These are phyloP conservation scores for Drosophila phalerata DNA, from an alignment of 2,888 invertebrate genomes.

Conservation along the genomic window DNA sequence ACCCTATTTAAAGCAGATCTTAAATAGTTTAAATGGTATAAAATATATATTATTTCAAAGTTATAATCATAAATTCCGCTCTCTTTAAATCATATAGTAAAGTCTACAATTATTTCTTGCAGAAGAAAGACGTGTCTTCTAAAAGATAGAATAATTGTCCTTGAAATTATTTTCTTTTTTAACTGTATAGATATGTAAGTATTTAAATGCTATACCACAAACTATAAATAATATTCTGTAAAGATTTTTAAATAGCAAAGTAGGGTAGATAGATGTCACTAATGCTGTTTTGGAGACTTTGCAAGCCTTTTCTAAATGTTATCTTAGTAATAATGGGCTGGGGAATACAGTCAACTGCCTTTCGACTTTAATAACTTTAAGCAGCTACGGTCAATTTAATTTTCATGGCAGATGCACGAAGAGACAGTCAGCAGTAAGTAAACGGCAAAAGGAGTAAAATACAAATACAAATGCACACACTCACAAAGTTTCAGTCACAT, in stretches of 20 bases:
- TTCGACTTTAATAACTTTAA: slow-evolving; percentile 76
- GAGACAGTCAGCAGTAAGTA: slow-evolving; percentile 59
- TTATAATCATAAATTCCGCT: no score
- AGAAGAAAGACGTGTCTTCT: no score
- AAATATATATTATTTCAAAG: no score
- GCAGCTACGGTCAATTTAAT: slow-evolving; percentile 84
- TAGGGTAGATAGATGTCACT: slow-evolving; percentile 25
- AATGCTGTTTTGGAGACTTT: not conserved
- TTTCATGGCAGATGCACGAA: slow-evolving; percentile 71
- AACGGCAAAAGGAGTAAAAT: slow-evolving; percentile 61
- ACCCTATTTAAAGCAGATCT: not conserved
- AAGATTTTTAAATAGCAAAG: no score
- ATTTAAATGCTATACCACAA: not conserved
- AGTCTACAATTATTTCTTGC: no score
- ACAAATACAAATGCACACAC: slow-evolving; percentile 15
- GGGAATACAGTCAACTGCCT: slow-evolving; percentile 26
- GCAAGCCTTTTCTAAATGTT: slow-evolving; percentile 43
- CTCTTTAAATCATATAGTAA: no score
- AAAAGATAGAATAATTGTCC: no score
- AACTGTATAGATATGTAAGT: no score
- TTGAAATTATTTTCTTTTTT: no score
- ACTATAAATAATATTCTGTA: not conserved
- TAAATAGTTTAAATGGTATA: no score
- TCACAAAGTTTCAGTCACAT: slow-evolving; percentile 52
- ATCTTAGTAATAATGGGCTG: slow-evolving; percentile 24